Evolutionary conservation across 2,888 invertebrate genomes (phyloP).

Genomic region (Euzophera pinguis): DNA sequence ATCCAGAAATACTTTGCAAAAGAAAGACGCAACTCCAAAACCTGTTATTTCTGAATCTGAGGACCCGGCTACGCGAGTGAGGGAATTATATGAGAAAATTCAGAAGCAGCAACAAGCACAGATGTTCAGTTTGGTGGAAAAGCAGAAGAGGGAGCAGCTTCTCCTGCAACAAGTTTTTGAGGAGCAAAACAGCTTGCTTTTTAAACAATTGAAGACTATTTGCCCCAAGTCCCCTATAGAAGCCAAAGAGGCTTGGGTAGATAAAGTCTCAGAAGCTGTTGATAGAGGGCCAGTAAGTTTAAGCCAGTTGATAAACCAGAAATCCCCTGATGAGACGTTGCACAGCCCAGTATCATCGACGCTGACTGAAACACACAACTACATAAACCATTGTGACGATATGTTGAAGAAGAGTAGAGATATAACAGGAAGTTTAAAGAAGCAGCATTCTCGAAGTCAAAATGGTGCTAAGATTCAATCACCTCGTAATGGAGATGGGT

Average conservation of each 20-base stretch:
- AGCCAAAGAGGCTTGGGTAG: conserved; percentile 60
- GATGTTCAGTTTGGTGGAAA: conserved; percentile 81
- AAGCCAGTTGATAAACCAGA: conserved; percentile 61
- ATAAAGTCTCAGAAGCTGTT: conserved; percentile 32
- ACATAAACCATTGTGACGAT: conserved; percentile 54
- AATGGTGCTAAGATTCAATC: conserved; percentile 28
- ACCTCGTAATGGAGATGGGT: conserved; percentile 36
- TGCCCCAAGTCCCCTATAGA: conserved; percentile 59
- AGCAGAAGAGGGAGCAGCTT: conserved; percentile 83
- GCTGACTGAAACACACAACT: conserved; percentile 55
- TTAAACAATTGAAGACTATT: conserved; percentile 69
- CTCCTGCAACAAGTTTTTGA: conserved; percentile 83
- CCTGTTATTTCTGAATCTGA: conserved; percentile 40
- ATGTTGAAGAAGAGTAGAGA: conserved; percentile 59
- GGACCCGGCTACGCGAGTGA: conserved; percentile 57
- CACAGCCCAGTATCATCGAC: conserved; percentile 45
- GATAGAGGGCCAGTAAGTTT: conserved; percentile 64
- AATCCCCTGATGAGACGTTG: conserved; percentile 33
- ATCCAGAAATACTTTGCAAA: conserved; percentile 22
- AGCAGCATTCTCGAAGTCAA: conserved; percentile 27
- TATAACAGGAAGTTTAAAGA: conserved; percentile 54
- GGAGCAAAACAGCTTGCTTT: conserved; percentile 81
- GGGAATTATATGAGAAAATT: conserved; percentile 72
- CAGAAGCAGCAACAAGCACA: conserved; percentile 83
- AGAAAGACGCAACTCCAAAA: conserved; percentile 21